Evolutionary conservation across 2,113 vertebrate genomes (phyloP).

Genomic region (Phrynosoma blainvillii): DNA sequence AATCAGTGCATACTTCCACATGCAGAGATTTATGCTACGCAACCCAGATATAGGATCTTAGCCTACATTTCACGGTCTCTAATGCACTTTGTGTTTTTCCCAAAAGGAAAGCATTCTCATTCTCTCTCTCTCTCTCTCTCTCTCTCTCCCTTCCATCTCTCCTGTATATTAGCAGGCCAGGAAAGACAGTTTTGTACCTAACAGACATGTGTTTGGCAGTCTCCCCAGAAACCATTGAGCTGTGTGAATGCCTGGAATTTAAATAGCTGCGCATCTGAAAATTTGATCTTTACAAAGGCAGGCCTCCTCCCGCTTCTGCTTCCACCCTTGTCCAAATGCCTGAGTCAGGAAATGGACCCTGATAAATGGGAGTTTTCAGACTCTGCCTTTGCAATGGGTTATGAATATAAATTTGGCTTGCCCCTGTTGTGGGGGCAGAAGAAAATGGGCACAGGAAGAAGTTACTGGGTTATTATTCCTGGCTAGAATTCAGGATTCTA

Average conservation of each 20-base stretch:
- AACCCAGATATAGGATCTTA: no score
- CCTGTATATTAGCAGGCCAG: background rate
- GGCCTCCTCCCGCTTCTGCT: background rate
- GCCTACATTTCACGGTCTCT: no score
- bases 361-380: no score
- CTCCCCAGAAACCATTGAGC: background rate
- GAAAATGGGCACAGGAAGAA: background rate
- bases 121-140: no score
- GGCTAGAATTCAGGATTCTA: no score
- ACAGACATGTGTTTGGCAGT: background rate
- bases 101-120: no score
- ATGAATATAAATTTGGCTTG: background rate
- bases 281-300: background rate
- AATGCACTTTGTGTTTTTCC: no score
- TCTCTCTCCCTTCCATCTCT: background rate
- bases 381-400: no score
- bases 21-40: no score
- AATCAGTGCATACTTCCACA: no score
- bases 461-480: no score
- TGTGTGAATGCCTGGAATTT: background rate
- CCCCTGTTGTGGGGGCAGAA: background rate
- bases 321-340: no score
- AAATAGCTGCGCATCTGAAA: background rate
- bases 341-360: background rate
- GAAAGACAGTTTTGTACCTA: background rate